Evolutionary conservation across 2,113 vertebrate genomes (phyloP), one percentile per base, ranked within the genome.

Genomic region (Lathamus discolor): DNA sequence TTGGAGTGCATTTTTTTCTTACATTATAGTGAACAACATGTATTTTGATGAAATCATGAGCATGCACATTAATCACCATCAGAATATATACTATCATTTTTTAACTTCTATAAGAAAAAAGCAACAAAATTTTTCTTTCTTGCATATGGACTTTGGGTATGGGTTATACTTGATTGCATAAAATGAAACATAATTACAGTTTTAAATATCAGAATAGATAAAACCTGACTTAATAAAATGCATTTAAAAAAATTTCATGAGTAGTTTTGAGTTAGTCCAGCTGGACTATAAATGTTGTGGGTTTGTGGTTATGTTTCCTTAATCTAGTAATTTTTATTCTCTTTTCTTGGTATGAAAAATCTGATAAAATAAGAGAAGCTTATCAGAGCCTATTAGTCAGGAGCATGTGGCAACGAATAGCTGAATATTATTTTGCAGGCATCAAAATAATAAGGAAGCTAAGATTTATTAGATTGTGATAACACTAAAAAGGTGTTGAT

Each of bases 1-100:
- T 92, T 88, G 90, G 70, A 93, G 39, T 73, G 52, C 89, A 84
- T 95, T 95, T 90, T 96, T 92, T 92, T 87, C 54, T 96, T 51
- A 72, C 77, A 93, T 88, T 95, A 37, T 39, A 51, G 29, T 48
- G 31, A 46, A 76, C 93, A 75, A 76, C 31, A 83, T 67, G n/a
- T 20, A 77, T 90, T 86, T 73, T 83, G 43, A 95, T 94, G 84
- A 96, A 87, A 49, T 94, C 54, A 81, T 29, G 72, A 91, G 18
- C 49, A n/a, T 82, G 70, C 29, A 68, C 84, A 80, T 85, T 75
- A 95, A 97, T 97, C 75, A 87, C 92, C 31, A 48, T 83, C 88
- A 88, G 89, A 92, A 80, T 61, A 95, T 94, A 95, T 87, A 73
- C 31, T 80, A 70, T 91, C 86, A 83, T 86, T 77, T 90, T 84